These are phyloP conservation scores for Sarcophilus harrisii DNA, from an alignment of 2,797 vertebrate genomes.

Conservation along the genomic window DNA sequence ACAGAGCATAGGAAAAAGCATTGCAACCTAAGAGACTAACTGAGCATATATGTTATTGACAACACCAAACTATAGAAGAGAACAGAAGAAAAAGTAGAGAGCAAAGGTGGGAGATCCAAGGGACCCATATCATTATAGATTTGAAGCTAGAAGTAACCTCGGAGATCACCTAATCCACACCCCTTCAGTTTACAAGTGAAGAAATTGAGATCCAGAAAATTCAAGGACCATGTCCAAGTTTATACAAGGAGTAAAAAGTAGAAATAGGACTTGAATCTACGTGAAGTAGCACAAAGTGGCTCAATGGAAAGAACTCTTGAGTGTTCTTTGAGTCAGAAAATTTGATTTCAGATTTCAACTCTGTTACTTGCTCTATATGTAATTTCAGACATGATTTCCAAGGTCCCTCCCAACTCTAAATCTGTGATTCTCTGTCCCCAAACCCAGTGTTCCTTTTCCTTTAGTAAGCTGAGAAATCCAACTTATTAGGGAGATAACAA, in stretches of 20 bases:
- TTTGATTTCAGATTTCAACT: not conserved
- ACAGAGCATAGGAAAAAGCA: not conserved
- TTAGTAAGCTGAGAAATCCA: not conserved
- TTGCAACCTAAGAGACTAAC: not conserved
- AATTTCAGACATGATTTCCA: not conserved
- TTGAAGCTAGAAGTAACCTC: not conserved
- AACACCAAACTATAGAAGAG: not conserved
- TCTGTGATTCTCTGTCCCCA: not conserved
- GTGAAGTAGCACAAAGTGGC: not conserved
- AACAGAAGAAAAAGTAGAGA: slow-evolving; percentile 11
- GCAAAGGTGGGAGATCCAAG: not conserved
- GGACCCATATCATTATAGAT: not conserved
- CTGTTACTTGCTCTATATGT: not conserved
- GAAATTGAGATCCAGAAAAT: not conserved
- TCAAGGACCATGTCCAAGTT: not conserved
- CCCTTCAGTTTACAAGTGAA: not conserved
- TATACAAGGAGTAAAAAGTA: not conserved
- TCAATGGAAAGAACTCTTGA: not conserved
- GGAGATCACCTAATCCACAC: not conserved
- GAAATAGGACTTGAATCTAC: not conserved
- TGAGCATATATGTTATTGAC: not conserved
- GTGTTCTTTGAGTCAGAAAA: not conserved
- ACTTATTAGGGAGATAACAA: not conserved
- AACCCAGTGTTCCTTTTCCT: not conserved
- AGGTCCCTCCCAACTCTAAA: not conserved